Evolutionary conservation across 2,797 vertebrate genomes (phyloP).

Genomic region (Todus mexicanus): DNA sequence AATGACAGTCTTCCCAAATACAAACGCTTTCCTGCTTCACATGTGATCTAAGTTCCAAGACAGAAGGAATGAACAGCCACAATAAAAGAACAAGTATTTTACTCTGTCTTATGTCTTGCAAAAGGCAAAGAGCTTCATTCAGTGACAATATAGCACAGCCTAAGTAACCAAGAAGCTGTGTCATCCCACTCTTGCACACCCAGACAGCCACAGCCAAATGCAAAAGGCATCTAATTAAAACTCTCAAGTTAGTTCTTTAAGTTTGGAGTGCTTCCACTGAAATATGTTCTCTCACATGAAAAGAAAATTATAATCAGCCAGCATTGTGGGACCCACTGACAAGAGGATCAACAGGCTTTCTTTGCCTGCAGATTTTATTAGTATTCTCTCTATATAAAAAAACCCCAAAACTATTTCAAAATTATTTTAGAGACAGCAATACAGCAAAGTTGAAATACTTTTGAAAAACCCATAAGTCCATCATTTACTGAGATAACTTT

Average conservation of each 20-base stretch:
- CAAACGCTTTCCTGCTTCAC: background rate
- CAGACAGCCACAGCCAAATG: background rate
- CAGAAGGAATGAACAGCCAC: background rate
- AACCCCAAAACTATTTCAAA: background rate
- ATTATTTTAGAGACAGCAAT: background rate
- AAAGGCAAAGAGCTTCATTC: background rate
- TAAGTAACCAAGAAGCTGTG: background rate
- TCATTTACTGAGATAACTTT: background rate
- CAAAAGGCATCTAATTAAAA: conserved; percentile 27
- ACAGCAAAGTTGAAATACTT: background rate
- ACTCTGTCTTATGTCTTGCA: background rate
- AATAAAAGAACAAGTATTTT: background rate
- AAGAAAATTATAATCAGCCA: conserved; percentile 15
- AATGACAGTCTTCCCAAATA: background rate
- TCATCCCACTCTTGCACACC: background rate
- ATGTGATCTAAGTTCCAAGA: accelerated
- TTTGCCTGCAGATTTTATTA: background rate
- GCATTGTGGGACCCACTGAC: background rate
- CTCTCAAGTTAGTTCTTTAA: background rate
- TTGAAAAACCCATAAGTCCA: background rate
- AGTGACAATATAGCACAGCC: background rate
- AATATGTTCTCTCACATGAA: background rate
- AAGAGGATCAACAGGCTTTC: background rate
- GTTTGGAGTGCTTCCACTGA: conserved; percentile 27
- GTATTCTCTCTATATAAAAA: too few species aligned